Base-by-base conservation (phyloP, 2,113 vertebrate genomes). In the Strix aluco region DNA sequence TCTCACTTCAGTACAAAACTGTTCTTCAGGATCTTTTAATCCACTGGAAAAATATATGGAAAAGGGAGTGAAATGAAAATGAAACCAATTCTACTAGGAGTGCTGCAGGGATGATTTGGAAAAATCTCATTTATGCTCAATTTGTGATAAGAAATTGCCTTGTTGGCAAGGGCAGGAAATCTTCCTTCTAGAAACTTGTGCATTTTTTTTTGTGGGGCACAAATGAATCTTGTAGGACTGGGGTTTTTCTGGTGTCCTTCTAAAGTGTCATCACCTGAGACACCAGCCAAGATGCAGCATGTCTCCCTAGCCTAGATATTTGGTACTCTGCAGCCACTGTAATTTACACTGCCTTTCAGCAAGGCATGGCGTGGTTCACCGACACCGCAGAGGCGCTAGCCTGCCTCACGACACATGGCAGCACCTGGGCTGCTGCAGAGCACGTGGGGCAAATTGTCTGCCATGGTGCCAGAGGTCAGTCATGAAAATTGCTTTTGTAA, bases 381-480 rank as follows among this genome's bases (percentile, higher is more conserved):
- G 40, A 27, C 38, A 7, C 26, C 52, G 51, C 74, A 52, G 27
- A 62, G 62, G 47, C 44, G 42, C 36, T 20, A 18, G 0, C 36
- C 6, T 6, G 21, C 30, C 47, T 52, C 23, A 4, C 0, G 5
- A 2, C 27, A 4, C 0, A 7, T 9, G 54, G 67, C 23, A 47
- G 21, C 25, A 14, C 58, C 32, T 1, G 7, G 12, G 32, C 67
- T 54, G 65, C 65, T 49, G 38, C n/a, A 11, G 81, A 83, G 54
- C 11, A n/a, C 19, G 11, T 0, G 10, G 59, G 44, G 26, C 25
- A 69, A 36, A 6, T 2, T 44, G 8, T 40, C 16, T 36, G 62
- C 27, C 27, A 15, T 4, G 61, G 38, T 74, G 38, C 13, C 66
- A 32, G 66, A 61, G 71, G 7, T 3, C 49, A 26, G 11, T 10